These are phyloP conservation scores for Penaeus vannamei DNA, from an alignment of 1,140 invertebrate species.

Conservation along the genomic window DNA sequence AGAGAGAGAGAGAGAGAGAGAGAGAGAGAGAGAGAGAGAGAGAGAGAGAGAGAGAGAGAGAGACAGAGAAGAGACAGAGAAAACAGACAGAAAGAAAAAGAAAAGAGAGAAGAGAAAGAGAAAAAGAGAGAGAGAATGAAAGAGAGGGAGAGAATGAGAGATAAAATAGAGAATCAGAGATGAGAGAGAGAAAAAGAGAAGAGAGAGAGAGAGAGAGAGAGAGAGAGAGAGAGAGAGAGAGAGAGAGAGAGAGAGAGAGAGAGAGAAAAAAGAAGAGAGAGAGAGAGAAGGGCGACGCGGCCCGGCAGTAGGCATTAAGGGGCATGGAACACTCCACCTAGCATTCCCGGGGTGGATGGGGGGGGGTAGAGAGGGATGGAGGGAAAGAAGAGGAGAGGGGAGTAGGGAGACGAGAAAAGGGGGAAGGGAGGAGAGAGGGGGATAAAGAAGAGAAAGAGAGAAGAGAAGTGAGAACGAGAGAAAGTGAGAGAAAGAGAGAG, in stretches of 20 bases:
- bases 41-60: neutral
- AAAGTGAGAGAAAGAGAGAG: neutral
- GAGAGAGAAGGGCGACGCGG: no score
- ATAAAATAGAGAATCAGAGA: neutral
- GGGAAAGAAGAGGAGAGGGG: no score
- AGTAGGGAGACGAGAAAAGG: neutral
- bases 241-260: neutral
- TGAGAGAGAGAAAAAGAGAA: no score
- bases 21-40: neutral
- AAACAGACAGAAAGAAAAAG: neutral
- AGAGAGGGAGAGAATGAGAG: neutral
- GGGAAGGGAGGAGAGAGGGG: no score
- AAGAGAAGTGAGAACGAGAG: neutral
- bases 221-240: neutral
- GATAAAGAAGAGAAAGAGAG: neutral
- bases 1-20: neutral
- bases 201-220: neutral
- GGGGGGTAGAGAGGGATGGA: neutral
- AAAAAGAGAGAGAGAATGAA: neutral
- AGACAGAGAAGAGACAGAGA: neutral
- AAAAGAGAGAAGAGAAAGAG: neutral
- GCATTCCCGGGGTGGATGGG: neutral
- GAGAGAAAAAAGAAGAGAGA: neutral
- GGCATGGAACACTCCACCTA: neutral
- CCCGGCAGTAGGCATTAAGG: neutral